phyloP scores from a whole-genome alignment of 2,888 invertebrate genomes.

The Iselma pallidipennis region DNA sequence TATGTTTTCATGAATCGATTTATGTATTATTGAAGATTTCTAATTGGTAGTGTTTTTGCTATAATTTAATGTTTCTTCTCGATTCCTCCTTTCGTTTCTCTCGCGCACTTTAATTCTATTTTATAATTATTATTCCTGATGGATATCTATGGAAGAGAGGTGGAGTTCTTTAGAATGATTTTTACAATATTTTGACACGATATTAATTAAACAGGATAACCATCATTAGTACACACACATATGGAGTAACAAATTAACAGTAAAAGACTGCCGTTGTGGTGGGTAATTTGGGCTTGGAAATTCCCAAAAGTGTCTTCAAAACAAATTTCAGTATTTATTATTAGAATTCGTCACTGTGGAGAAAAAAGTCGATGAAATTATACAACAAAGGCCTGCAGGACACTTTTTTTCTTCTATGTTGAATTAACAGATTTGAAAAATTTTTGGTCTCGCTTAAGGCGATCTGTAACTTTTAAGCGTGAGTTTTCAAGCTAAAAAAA shows the following conservation, averaged over 20 bases:
- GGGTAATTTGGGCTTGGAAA: background rate
- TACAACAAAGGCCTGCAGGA: too few species aligned
- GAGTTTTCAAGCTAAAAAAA: too few species aligned
- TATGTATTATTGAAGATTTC: slow-evolving; percentile 5
- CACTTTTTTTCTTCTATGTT: too few species aligned
- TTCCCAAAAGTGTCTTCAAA: too few species aligned
- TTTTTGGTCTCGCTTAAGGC: too few species aligned
- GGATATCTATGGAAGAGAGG: background rate
- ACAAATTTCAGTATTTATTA: too few species aligned
- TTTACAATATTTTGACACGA: background rate
- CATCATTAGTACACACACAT: background rate
- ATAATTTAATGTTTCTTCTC: background rate
- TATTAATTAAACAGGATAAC: background rate
- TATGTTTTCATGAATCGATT: slow-evolving; percentile 1
- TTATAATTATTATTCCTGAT: background rate
- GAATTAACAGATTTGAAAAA: too few species aligned
- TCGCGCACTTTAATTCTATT: background rate
- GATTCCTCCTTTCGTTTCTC: background rate
- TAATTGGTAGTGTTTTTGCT: background rate
- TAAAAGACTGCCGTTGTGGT: background rate
- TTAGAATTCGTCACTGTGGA: too few species aligned
- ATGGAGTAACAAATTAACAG: background rate
- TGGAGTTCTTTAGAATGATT: background rate
- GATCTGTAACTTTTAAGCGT: too few species aligned
- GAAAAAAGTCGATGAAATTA: too few species aligned